Evolutionary conservation across 2,113 vertebrate genomes (phyloP).

Genomic region (Puffinus mauretanicus): DNA sequence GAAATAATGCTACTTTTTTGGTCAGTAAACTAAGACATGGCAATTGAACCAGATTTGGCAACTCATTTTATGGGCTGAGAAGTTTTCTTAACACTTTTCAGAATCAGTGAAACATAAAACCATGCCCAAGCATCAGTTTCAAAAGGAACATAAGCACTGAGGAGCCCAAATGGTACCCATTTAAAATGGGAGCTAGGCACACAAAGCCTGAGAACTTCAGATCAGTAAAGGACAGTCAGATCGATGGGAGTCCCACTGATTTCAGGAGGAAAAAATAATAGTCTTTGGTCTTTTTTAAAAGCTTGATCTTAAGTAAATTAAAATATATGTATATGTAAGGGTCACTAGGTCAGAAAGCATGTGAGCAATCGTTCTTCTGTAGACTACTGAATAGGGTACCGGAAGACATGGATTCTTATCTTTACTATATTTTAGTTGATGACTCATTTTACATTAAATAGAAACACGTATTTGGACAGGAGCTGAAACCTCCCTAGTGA

Average conservation of each 20-base stretch:
- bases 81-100: neutral
- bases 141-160: neutral
- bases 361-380: neutral
- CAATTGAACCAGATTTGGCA: neutral
- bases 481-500: neutral
- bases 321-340: neutral
- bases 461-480: neutral
- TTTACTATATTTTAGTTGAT: neutral
- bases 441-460: neutral
- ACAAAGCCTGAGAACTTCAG: neutral
- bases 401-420: neutral
- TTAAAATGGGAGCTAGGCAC: neutral
- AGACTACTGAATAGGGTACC: neutral
- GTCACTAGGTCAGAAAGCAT: neutral
- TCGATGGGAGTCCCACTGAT: neutral
- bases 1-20: neutral
- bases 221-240: neutral
- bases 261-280: neutral
- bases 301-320: neutral
- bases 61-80: neutral
- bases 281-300: neutral
- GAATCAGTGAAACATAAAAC: neutral
- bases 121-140: neutral
- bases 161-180: neutral
- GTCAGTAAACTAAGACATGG: neutral